phyloP scores from a whole-genome alignment of 1,140 invertebrate species.

The Hermetia illucens region DNA sequence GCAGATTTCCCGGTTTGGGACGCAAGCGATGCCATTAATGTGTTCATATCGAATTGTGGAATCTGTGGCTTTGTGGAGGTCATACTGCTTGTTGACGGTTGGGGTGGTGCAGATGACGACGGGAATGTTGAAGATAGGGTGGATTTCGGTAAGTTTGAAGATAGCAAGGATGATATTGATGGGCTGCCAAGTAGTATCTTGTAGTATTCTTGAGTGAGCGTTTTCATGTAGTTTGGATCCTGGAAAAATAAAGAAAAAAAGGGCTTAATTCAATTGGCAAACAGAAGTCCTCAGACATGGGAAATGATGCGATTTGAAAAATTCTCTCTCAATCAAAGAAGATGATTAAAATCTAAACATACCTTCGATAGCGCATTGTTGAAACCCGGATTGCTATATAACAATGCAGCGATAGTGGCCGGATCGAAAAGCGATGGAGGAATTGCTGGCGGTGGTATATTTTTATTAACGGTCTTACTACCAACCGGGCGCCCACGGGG shows the following conservation, averaged over 20 bases:
- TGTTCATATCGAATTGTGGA: constrained; percentile 3
- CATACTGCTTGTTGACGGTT: background rate
- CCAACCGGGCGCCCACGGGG: no score
- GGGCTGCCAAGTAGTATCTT: background rate
- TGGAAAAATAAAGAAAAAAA: background rate
- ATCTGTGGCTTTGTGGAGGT: background rate
- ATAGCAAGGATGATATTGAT: background rate
- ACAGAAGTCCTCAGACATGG: no score
- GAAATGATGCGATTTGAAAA: no score
- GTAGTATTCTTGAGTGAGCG: background rate
- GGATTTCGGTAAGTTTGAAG: background rate
- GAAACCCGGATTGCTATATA: no score
- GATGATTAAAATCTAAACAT: no score
- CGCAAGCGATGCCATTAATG: background rate
- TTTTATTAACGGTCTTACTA: no score
- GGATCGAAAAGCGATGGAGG: no score
- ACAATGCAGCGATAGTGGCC: no score
- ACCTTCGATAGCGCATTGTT: no score
- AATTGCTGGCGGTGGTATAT: no score
- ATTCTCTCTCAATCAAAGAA: no score
- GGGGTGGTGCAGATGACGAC: background rate
- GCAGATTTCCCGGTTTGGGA: background rate
- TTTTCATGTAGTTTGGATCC: background rate
- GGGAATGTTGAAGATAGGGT: background rate
- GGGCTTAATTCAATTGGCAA: background rate